phyloP scores from a whole-genome alignment of 1,140 invertebrate genomes.

The Pseudomyrmex flavicornis region DNA sequence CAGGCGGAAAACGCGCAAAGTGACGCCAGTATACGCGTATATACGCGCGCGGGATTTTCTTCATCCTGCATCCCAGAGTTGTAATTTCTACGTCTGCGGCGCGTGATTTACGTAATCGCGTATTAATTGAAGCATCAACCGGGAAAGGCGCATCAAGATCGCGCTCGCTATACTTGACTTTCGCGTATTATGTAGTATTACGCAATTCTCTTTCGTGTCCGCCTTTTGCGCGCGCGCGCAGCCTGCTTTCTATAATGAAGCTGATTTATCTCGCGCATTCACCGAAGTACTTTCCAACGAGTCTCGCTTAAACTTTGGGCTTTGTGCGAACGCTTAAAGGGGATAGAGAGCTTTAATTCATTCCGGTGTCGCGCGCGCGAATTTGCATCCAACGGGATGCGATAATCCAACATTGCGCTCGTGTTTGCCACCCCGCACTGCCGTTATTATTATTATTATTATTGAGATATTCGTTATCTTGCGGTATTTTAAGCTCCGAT shows the following conservation, averaged over 20 bases:
- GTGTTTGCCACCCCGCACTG: constrained; percentile 18
- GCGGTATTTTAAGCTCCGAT: constrained; percentile 57
- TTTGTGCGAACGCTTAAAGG: constrained; percentile 71
- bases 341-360: constrained; percentile 69
- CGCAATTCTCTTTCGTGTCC: constrained; percentile 67
- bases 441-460: constrained; percentile 33
- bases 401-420: constrained; percentile 63
- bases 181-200: constrained; percentile 63
- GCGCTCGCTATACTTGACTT: constrained; percentile 66
- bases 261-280: constrained; percentile 76
- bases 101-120: constrained; percentile 45
- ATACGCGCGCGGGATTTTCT: not conserved
- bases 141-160: constrained; percentile 21
- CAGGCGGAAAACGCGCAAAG: constrained; percentile 38
- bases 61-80: not conserved
- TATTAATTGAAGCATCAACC: constrained; percentile 67
- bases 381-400: constrained; percentile 39
- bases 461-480: constrained; percentile 60
- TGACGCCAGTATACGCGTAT: not conserved
- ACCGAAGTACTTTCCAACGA: constrained; percentile 61
- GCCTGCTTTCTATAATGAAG: constrained; percentile 72
- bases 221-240: constrained; percentile 55
- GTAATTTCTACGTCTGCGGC: constrained; percentile 24
- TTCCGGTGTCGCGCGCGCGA: constrained; percentile 41
- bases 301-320: constrained; percentile 73